phyloP scores from a whole-genome alignment of 2,113 vertebrate species.

The Carettochelys insculpta region DNA sequence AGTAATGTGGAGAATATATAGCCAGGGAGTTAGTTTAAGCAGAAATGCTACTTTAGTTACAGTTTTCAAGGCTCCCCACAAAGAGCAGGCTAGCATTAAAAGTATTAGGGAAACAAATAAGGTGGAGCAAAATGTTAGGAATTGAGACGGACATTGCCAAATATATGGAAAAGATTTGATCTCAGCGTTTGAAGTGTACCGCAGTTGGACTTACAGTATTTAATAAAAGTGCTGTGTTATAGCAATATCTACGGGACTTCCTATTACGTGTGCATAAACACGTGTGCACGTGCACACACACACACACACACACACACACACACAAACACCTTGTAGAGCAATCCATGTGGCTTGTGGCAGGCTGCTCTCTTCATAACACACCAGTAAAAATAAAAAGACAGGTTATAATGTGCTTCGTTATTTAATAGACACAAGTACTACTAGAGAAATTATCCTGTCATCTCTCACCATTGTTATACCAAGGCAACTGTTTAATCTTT shows the following conservation, averaged over 20 bases:
- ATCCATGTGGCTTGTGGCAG: conserved; percentile 44
- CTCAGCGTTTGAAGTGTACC: conserved; percentile 32
- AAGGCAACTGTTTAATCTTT: not conserved
- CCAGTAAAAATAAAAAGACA: conserved; percentile 19
- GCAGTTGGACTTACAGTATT: conserved; percentile 32
- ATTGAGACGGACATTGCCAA: conserved; percentile 67
- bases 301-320: too few species aligned
- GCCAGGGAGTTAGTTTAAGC: conserved; percentile 65
- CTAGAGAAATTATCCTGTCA: not conserved
- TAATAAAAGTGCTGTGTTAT: not conserved
- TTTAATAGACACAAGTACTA: not conserved
- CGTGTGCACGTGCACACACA: too few species aligned
- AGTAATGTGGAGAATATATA: conserved; percentile 55
- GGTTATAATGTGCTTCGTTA: not conserved
- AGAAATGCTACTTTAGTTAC: conserved; percentile 73
- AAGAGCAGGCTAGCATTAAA: conserved; percentile 74
- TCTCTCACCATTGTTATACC: conserved; percentile 15
- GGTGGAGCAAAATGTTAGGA: conserved; percentile 66
- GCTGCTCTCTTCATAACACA: not conserved
- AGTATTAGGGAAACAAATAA: conserved; percentile 65
- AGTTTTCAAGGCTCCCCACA: conserved; percentile 70
- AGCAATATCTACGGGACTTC: conserved; percentile 41
- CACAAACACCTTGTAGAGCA: not conserved
- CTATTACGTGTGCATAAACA: too few species aligned
- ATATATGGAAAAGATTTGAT: conserved; percentile 75